A percentile compares a stretch with the other conserved stretches of the same genome.
Evolutionary conservation across 2,888 invertebrate genomes (phyloP).

Genomic region (Phymatocera aterrima): DNA sequence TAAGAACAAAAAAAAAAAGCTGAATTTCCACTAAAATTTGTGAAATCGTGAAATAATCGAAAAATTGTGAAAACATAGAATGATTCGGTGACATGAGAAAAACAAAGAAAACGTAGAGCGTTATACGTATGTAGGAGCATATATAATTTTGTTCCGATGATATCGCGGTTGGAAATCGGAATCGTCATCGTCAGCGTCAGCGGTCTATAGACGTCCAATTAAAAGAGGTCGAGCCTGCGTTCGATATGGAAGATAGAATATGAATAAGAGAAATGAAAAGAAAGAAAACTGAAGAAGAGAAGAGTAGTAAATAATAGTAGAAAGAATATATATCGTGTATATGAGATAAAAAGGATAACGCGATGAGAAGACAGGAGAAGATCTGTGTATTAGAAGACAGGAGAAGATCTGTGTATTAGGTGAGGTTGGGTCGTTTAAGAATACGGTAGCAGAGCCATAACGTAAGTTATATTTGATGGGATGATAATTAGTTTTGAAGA

Average conservation of each 20-base stretch:
- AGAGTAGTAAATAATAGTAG: too few species aligned
- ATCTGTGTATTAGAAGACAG: not conserved
- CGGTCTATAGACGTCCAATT: slow-evolving; percentile 65
- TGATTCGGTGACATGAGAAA: too few species aligned
- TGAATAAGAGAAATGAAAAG: too few species aligned
- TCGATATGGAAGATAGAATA: not conserved
- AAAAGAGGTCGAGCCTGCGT: slow-evolving; percentile 55
- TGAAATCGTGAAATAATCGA: too few species aligned
- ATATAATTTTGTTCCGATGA: slow-evolving; percentile 48
- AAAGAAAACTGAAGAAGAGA: too few species aligned
- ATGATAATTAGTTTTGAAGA: slow-evolving; percentile 71
- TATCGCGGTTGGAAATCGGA: slow-evolving; percentile 43
- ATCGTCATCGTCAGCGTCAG: slow-evolving; percentile 59
- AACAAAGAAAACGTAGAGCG: not conserved
- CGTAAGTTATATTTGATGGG: slow-evolving; percentile 71
- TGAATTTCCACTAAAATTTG: too few species aligned
- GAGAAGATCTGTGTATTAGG: not conserved
- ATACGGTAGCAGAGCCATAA: slow-evolving; percentile 68
- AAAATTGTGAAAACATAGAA: too few species aligned
- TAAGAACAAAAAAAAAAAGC: too few species aligned
- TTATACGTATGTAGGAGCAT: too few species aligned
- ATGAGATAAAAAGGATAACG: slow-evolving; percentile 56
- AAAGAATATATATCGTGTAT: not conserved
- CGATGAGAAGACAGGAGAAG: not conserved
- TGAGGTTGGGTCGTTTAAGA: slow-evolving; percentile 58